Evolutionary conservation across 2,113 vertebrate species (phyloP), one percentile per base, ranked within the genome.

Genomic region (Corapipo altera): DNA sequence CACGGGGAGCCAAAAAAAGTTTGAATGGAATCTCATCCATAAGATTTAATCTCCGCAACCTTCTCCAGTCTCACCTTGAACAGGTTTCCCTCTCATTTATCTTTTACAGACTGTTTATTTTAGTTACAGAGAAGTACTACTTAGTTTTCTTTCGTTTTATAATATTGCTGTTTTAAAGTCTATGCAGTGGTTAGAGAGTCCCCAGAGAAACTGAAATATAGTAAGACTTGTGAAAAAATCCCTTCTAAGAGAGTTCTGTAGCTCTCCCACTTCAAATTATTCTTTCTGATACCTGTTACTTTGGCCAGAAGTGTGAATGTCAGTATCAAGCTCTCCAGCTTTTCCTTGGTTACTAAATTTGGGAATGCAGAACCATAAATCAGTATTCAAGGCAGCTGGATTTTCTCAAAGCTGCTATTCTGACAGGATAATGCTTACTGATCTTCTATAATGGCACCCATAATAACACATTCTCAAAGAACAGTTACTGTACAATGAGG

Each of bases 391-490:
- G 73, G 93, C 87, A 94, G 87, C 87, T 89, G 93, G 89, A 85
- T 95, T 94, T 94, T 41, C 74, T 91, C 84, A 84, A 32, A 87
- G 86, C 72, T 91, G 55, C 91, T 95, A 84, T 96, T 97, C 94
- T 97, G 96, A 35, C 86, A 85, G 84, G 89, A 96, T 95, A 96
- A 96, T 96, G 81, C 93, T 89, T 67, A 17, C 94, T 95, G 94
- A 95, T 97, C 95, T 92, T 65, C 95, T 96, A 37, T 84, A 89
- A 91, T 76, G 73, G 61, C 80, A 46, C 35, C 87, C 0, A 0
- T 92, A 85, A 91, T 95, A 87, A 64, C 57, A 33, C 52, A 95
- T 92, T 95, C 93, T 97, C 69, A 41, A 70, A 88, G 93, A 94
- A 12, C 86, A 91, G 84, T 78, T 59, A 23, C 61, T 78, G 73